Evolutionary conservation across 2,113 vertebrate genomes (phyloP), one percentile per base, ranked within the genome.

Genomic region (Elachura formosa): DNA sequence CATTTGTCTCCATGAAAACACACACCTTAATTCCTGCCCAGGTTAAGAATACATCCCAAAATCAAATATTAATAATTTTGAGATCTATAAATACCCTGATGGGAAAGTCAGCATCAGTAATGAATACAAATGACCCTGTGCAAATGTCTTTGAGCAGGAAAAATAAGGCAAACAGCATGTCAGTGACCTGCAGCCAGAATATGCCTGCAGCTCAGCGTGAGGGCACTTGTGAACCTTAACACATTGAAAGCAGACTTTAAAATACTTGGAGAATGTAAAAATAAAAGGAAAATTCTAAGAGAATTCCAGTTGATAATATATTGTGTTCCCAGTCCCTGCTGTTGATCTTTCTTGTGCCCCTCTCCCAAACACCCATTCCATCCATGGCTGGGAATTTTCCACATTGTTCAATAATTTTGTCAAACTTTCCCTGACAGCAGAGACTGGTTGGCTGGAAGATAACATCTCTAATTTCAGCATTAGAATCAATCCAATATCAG

Each of bases 81-180:
- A 84, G 76, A 74, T 91, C 67, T 93, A 41, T 83, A 93, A 93
- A 93, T 94, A 94, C n/a, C 55, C 82, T 64, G 72, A 73, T 87
- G 84, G 68, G 83, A 93, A 91, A 93, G 36, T 89, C 62, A 52
- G 48, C 52, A 48, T 85, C 52, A 18, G 89, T 74, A 88, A 91
- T 6, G 18, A 83, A 92, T 93, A 91, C 55, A 94, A 94, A 90
- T 86, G 51, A 81, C 67, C 28, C 40, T 5, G n/a, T 90, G 87
- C 71, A 92, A 96, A 74, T 67, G 64, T 19, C 75, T 94, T 88
- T 43, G 63, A 86, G 38, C 18, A 73, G 72, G 78, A 85, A 94
- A 68, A 84, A 55, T 51, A 63, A 77, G 19, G 61, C 29, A 90
- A 94, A 24, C 54, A 63, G 28, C 11, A 33, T 28, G 66, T 77